phyloP scores from a whole-genome alignment of 35 echinoderm and acorn worm species.

The Apostichopus californicus region DNA sequence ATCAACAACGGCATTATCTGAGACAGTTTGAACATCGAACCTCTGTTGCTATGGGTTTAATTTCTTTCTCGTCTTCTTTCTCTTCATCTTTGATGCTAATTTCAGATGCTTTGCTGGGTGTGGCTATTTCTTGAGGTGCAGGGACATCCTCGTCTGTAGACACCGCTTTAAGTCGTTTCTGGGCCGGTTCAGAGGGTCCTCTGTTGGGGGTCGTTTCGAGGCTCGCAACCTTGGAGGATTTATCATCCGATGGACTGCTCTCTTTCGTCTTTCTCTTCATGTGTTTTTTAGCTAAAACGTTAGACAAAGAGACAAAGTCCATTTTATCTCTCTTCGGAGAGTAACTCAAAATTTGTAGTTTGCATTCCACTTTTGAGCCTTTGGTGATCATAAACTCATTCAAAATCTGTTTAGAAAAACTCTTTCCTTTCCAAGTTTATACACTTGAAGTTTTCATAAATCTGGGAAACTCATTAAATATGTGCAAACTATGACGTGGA shows the following conservation, averaged over 20 bases:
- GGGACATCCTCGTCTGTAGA: background rate
- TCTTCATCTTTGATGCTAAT: background rate
- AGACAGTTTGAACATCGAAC: no score
- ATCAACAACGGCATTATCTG: background rate
- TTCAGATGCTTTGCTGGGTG: slow-evolving; percentile 15
- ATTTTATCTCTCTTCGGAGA: no score
- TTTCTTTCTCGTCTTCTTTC: slow-evolving; percentile 21
- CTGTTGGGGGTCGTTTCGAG: background rate
- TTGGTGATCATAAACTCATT: no score
- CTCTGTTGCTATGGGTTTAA: no score
- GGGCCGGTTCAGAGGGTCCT: slow-evolving; percentile 6
- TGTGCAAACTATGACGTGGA: no score
- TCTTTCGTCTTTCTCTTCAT: slow-evolving; percentile 39
- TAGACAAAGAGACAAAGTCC: no score
- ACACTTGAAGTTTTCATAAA: no score
- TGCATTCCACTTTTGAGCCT: no score
- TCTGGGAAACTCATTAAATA: no score
- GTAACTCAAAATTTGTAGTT: no score
- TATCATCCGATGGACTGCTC: background rate
- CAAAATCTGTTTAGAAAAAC: no score
- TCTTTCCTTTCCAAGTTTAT: no score
- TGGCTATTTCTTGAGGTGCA: background rate
- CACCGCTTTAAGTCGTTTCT: slow-evolving; percentile 11
- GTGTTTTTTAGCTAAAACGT: slow-evolving; percentile 27
- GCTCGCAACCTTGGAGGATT: background rate